Evolutionary conservation across 2,888 invertebrate species (phyloP).

Genomic region (Synanthedon formicaeformis): DNA sequence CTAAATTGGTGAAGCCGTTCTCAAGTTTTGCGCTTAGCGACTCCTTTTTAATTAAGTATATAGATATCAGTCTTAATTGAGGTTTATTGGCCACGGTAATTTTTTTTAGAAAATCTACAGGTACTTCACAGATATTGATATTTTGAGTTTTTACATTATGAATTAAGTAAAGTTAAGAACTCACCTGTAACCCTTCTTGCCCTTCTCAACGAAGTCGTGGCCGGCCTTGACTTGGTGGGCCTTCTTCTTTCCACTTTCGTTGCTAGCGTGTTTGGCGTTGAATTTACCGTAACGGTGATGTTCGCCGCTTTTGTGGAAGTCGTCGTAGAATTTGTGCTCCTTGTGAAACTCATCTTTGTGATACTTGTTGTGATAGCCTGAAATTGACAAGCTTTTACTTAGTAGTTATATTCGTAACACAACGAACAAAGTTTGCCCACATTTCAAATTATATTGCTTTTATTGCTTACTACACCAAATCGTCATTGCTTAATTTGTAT

Average conservation of each 20-base stretch:
- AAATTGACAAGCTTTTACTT: background rate
- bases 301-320: conserved; percentile 78
- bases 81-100: too few species aligned
- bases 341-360: conserved; percentile 84
- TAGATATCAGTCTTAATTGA: too few species aligned
- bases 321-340: conserved; percentile 83
- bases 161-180: background rate
- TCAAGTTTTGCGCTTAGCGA: too few species aligned
- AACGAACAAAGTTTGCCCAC: background rate
- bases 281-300: conserved; percentile 77
- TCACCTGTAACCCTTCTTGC: conserved; percentile 72
- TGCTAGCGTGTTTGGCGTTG: conserved; percentile 74
- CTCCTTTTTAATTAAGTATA: too few species aligned
- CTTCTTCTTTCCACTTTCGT: conserved; percentile 75
- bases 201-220: conserved; percentile 71
- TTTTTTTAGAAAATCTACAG: too few species aligned
- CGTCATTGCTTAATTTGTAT: too few species aligned
- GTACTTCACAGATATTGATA: too few species aligned
- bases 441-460: conserved; percentile 1
- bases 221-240: conserved; percentile 74
- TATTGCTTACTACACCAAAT: background rate
- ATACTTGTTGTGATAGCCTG: conserved; percentile 81
- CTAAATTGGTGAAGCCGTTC: too few species aligned
- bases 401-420: background rate
- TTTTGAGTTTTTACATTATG: too few species aligned